A percentile compares a stretch with the other conserved stretches of the same genome.
phyloP scores from a whole-genome alignment of 1,140 invertebrate species.

The Phortica variegata region DNA sequence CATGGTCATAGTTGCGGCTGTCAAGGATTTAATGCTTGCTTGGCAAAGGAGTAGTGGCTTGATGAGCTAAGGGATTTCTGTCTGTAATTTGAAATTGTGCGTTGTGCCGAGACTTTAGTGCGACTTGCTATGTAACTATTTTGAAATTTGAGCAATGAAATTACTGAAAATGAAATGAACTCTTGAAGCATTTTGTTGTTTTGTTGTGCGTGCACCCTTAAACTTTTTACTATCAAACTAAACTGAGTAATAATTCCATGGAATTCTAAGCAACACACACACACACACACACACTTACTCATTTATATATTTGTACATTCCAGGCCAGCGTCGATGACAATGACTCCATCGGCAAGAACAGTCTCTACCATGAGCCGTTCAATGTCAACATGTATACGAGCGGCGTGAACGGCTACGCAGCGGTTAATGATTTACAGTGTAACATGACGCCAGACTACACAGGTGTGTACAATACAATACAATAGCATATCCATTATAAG shows the following conservation, averaged over 20 bases:
- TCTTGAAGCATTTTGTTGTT: no score
- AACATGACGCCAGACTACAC: slow-evolving; percentile 59
- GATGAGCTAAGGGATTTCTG: no score
- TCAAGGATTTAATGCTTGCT: no score
- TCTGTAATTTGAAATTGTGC: no score
- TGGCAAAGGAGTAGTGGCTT: no score
- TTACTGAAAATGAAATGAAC: no score
- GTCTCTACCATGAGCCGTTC: slow-evolving; percentile 59
- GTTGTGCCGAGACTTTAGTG: no score
- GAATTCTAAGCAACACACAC: not conserved
- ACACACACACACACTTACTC: not conserved
- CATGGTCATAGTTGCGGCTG: no score
- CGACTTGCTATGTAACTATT: no score
- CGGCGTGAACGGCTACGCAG: slow-evolving; percentile 55
- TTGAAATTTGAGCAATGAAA: no score
- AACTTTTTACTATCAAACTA: slow-evolving; percentile 5
- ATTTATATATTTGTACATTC: not conserved
- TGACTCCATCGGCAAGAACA: slow-evolving; percentile 58
- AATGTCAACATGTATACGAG: slow-evolving; percentile 58
- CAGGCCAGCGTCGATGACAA: slow-evolving; percentile 56
- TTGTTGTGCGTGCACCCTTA: slow-evolving; percentile 2
- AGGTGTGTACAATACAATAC: slow-evolving; percentile 48
- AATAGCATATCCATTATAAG: slow-evolving; percentile 15
- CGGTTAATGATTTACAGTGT: slow-evolving; percentile 57
- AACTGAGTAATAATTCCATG: slow-evolving; percentile 20